Evolutionary conservation across 2,888 invertebrate genomes (phyloP), one percentile per base, ranked within the genome.

Genomic region (Baccha elongata): DNA sequence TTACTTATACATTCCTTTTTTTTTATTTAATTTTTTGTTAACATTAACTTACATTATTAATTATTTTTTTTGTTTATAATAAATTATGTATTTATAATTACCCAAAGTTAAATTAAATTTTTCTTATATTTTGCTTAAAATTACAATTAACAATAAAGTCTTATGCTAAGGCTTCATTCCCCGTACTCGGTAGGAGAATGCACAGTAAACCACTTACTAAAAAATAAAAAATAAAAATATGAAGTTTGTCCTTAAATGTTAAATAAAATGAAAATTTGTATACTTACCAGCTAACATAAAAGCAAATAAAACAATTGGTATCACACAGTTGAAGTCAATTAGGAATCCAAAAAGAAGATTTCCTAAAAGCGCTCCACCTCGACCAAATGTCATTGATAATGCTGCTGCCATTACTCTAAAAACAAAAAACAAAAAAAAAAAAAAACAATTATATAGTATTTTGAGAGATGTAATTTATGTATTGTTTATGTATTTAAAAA

Each of bases 331-430:
- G 87, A 95, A 92, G 91, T 96, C 96, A 86, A 96, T 95, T 85
- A 96, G 92, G 90, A 95, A 95, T 75, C 96, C 95, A 88, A 96
- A 95, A 50, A 95, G 91, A 85, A 96, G 91, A 91, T 95, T 95
- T 84, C 95, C 96, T 62, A 95, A 90, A 68, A 96, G 91, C 84
- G 95, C 95, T 55, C 96, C 96, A 84, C 94, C 93, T 91, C 96
- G 92, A 69, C 96, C 96, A 89, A 95, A 95, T 13, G 95, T 95
- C 83, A 95, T 92, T 10, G 95, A 95, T 44, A 96, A 91, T 44
- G 95, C 95, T 26, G 95, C 95, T 35, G 95, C 96, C 95, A 96
- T 95, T 88, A 96, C 95, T 92, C 96, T 95, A 89, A 64, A 89
- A 89, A 79, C 65, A 26, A 0, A 44, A 26, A 48, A 11, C 3